Evolutionary conservation across 2,797 vertebrate genomes (phyloP), one percentile per base, ranked within the genome.

Genomic region (Peromyscus nudipes): DNA sequence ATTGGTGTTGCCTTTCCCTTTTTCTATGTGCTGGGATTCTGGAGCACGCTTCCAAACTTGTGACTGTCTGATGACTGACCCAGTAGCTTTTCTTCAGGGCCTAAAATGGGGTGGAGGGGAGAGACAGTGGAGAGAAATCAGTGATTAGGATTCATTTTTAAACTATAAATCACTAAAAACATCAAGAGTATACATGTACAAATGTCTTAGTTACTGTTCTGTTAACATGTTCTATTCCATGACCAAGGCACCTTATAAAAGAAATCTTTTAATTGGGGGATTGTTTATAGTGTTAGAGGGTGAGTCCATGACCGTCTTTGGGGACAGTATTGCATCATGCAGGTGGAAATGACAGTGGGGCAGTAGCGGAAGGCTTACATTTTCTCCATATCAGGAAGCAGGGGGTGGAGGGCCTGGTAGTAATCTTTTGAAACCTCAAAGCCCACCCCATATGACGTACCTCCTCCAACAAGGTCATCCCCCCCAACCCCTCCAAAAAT

Each of bases 1-100:
- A 95, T 96, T 60, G n/a, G 65, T 92, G 81, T 96, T 97, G 96
- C 96, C 76, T 96, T 95, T 98, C 95, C 96, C 96, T 98, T 98
- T 98, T 98, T 97, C 97, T 98, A 77, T 93, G 92, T 97, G 98
- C 97, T 98, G 98, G 97, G 98, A 98, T 98, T 96, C 87, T 95
- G 96, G 98, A 98, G 97, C 97, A 97, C 95, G 95, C 96, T 94
- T 99, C 97, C 97, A 94, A 96, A 97, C 97, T 96, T 93, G 88
- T 98, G 98, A 98, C 97, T 98, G 97, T 92, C 95, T 93, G 97
- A 97, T 97, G 98, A 97, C 98, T 95, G 98, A 98, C 97, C 83
- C 94, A 98, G 95, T 97, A 90, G 97, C 98, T 97, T 97, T 98
- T 97, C 98, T 97, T 76, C 91, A 81, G n/a, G 90, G 80, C 94